Evolutionary conservation across 2,888 invertebrate species (phyloP), one percentile per base, ranked within the genome.

Genomic region (Hyppa rectilinea): DNA sequence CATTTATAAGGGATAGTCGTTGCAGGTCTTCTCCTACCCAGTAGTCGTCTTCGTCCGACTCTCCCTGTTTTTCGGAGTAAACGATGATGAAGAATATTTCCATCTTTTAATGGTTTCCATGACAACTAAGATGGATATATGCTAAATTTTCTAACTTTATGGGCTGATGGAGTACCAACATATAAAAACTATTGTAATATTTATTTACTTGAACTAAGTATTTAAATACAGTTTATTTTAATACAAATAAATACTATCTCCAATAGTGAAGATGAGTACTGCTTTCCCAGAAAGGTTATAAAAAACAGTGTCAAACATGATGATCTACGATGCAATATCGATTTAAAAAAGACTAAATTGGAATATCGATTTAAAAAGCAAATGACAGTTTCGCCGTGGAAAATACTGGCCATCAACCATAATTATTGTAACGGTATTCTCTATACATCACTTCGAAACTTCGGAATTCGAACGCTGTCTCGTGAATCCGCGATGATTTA

Each of bases 11-110:
- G 0, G 75, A 45, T 0, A 95, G 4, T 29, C 86, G 90, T 49
- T 88, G 89, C 0, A 92, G 75, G 0, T 89, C 80, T 0, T 75
- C 68, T 0, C 90, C 90, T 53, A 80, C 71, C 94, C 94, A 95
- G 70, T 83, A 95, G 12, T 92, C 91, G 2, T 94, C 94, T 0
- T 79, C 80, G 0, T 78, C 78, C 4, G 71, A 59, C 14, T 66
- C 62, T 10, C 23, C 36, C 74, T 75, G 77, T 23, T 40, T 40
- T 47, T 20, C 58, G 23, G 43, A 2, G n/a, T 6, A 26, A n/a
- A 31, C 17, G 23, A 7, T 7, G 3, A 31, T 69, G 9, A 29
- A 23, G n/a, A 49, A 49, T 23, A 63, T 20, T 40, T 68, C 26
- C 5, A 12, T 31, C 5, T 14, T 5, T 36, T 17, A 12, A 5